Evolutionary conservation across 64 coral and sea anemone species (phyloP).

Genomic region (Trachythela sp.): DNA sequence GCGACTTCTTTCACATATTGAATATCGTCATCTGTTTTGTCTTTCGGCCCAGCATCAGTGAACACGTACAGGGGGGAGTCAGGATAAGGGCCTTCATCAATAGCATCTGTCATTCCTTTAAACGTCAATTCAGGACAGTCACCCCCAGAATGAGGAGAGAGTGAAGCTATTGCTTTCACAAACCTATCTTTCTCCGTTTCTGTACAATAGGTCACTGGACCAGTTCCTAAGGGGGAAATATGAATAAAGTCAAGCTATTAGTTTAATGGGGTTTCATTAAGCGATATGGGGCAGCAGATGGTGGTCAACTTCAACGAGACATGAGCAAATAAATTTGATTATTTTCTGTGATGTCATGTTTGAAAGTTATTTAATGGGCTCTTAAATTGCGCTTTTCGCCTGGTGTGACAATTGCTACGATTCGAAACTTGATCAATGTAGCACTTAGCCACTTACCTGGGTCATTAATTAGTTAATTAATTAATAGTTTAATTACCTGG

Average conservation of each 20-base stretch:
- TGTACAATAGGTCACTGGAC: background rate
- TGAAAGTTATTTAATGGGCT: no score
- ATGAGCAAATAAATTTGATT: no score
- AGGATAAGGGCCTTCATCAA: slow-evolving; percentile 24
- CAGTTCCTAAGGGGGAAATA: background rate
- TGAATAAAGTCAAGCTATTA: background rate
- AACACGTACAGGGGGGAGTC: slow-evolving; percentile 78
- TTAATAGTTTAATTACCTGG: no score
- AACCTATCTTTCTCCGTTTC: slow-evolving; percentile 27
- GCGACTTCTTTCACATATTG: background rate
- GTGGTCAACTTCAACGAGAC: no score
- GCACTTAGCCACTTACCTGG: no score
- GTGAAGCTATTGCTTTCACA: slow-evolving; percentile 21
- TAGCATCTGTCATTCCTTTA: slow-evolving; percentile 51
- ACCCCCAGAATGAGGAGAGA: slow-evolving; percentile 42
- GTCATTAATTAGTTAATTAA: no score
- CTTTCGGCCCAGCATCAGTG: slow-evolving; percentile 69
- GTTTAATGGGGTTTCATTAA: background rate
- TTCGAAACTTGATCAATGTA: background rate
- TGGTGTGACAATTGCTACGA: no score
- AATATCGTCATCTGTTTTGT: slow-evolving; percentile 20
- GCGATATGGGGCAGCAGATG: no score
- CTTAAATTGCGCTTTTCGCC: no score
- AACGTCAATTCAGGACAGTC: slow-evolving; percentile 65
- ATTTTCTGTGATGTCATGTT: no score